Evolutionary conservation across 2,113 vertebrate genomes (phyloP), one percentile per base, ranked within the genome.

Genomic region (Microcebus jonahi): DNA sequence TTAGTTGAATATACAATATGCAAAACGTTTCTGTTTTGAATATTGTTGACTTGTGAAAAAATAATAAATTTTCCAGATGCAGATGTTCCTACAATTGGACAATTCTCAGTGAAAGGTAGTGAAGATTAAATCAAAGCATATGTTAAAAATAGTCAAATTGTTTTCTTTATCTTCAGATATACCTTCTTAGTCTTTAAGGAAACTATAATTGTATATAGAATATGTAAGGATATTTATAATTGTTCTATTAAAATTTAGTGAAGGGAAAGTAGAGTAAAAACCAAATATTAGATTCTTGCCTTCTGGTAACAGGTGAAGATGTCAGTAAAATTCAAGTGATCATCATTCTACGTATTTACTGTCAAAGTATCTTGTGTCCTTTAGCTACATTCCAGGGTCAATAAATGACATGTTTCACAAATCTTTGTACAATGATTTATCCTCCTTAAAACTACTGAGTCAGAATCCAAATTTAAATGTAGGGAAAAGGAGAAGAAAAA

Each of bases 21-120:
- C 85, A 97, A 97, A 97, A 50, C 85, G 65, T 95, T 98, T 94
- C 91, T 87, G 81, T 92, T 98, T 97, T 97, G 88, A 98, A 98
- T 98, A 97, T 88, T 93, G 84, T 94, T 67, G 88, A 95, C 80
- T 98, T 96, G 85, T 87, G 75, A 29, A 75, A 97, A 82, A 97
- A 96, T 87, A 98, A 97, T 98, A 98, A 75, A 80, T 25, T 90
- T 81, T 94, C 50, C 48, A 59, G 98, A 98, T 90, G 50, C 98
- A 98, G 98, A 98, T 98, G 98, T 98, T 98, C 83, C 79, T 31
- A 95, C 82, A 98, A 96, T 97, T 98, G 59, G 59, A 90, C n/a
- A 92, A 80, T 73, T 70, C 57, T 68, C 53, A 89, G 5, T 20
- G 68, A 68, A 96, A 31, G 11, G 14, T n/a, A 73, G 14, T 65